Evolutionary conservation across 1,140 invertebrate species (phyloP), one percentile per base, ranked within the genome.

Genomic region (Cephus cinctus): DNA sequence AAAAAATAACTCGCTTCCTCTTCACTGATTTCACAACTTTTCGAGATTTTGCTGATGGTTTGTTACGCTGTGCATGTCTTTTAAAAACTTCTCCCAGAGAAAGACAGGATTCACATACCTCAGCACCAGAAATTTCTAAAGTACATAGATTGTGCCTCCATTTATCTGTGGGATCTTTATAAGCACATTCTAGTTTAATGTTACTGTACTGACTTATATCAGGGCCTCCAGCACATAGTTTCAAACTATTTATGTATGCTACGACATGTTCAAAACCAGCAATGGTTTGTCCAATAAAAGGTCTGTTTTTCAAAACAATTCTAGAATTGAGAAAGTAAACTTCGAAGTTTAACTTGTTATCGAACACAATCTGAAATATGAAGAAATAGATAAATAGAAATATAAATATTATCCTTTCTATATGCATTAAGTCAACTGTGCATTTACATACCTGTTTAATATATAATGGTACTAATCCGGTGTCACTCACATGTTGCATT

Each of bases 101-200:
- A 4, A 22, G 2, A 50, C 57, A 59, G 3, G 45, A 50, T 18
- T 52, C 47, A 32, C 57, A 59, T 2, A 38, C 35, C n/a, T 54
- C 49, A 12, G 35, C 36, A 6, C 35, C 18, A 15, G 8, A 42
- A 8, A 56, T 42, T 39, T 54, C 48, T 2, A 59, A 38, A 15
- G 42, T 47, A 23, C 57, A 59, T 8, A 59, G 47, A 56, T 59
- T 59, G 25, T 59, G 57, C 9, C 57, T 32, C 54, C 54, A 59
- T 35, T 43, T 52, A 21, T 50, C 42, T 3, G 42, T 47, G 3
- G 42, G 31, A 49, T 59, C 54, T 43, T 48, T 59, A 25, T 59
- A 59, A 14, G 57, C 57, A 30, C 57, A 59, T 25, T 59, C 57
- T 14, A 51, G 42, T 47, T 44, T 59, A 8, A 56, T 32, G 14